Conservation (phyloP, 2,888 invertebrate genomes). For the Lasioglossum figueresi region DNA sequence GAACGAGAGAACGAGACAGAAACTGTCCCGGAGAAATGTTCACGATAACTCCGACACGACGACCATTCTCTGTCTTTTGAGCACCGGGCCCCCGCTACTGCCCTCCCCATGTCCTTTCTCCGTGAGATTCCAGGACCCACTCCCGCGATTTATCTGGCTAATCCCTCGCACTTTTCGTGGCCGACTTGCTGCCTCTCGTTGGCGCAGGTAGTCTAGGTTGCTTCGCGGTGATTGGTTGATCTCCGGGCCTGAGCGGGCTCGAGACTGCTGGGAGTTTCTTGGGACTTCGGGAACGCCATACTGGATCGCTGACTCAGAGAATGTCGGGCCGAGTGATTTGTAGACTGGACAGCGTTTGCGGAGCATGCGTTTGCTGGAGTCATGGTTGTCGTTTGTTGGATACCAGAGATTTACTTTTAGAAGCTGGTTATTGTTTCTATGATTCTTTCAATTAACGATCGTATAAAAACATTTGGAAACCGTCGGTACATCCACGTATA, state of each 20-base stretch:
- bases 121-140: slow-evolving; percentile 54
- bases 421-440: background rate
- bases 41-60: slow-evolving; percentile 70
- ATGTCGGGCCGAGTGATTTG: background rate
- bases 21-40: slow-evolving; percentile 72
- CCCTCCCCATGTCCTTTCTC: slow-evolving; percentile 45
- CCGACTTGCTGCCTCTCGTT: slow-evolving; percentile 26
- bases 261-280: slow-evolving; percentile 21
- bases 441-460: too few relatives aligned
- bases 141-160: slow-evolving; percentile 70
- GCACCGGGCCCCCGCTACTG: slow-evolving; percentile 41
- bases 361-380: background rate
- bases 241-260: background rate
- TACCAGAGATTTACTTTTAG: background rate
- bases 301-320: background rate
- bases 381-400: too few relatives aligned
- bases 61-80: slow-evolving; percentile 22
- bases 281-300: background rate
- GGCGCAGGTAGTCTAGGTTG: slow-evolving; percentile 36
- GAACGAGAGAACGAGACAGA: slow-evolving; percentile 55
- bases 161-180: slow-evolving; percentile 66
- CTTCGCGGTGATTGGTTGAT: slow-evolving; percentile 31
- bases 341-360: background rate
- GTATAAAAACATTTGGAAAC: background rate
- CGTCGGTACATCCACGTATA: background rate